Conservation (phyloP, 2,888 invertebrate species). For the Coremacera marginata region DNA sequence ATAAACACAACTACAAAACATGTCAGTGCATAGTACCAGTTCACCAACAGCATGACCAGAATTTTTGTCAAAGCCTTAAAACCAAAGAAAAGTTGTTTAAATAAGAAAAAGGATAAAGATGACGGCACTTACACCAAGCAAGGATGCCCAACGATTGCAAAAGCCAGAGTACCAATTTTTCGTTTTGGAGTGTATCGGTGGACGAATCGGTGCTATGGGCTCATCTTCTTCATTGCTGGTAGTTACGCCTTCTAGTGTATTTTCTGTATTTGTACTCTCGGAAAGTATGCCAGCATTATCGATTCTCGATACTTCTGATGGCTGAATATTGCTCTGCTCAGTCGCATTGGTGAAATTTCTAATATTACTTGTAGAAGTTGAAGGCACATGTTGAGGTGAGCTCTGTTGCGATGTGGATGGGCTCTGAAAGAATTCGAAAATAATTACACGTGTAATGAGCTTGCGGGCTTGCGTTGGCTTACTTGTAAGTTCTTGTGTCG, state of each 20-base stretch:
- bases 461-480: slow-evolving; percentile 56
- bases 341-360: slow-evolving; percentile 45
- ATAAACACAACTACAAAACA: slow-evolving; percentile 85
- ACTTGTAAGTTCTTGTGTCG: slow-evolving; percentile 83
- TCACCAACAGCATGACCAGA: slow-evolving; percentile 90
- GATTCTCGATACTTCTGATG: slow-evolving; percentile 27
- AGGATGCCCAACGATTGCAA: slow-evolving; percentile 94
- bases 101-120: no score
- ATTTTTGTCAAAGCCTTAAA: slow-evolving; percentile 86
- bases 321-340: slow-evolving; percentile 50
- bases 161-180: slow-evolving; percentile 95
- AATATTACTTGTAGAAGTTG: slow-evolving; percentile 45
- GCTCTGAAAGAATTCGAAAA: slow-evolving; percentile 49
- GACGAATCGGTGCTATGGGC: slow-evolving; percentile 73
- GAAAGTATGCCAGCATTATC: slow-evolving; percentile 50
- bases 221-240: slow-evolving; percentile 63
- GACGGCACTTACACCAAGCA: slow-evolving; percentile 81
- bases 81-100: slow-evolving; percentile 55
- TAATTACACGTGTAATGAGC: neutral
- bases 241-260: slow-evolving; percentile 41
- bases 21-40: slow-evolving; percentile 92
- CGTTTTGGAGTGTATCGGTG: slow-evolving; percentile 87
- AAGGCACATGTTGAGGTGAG: slow-evolving; percentile 66
- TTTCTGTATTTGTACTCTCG: slow-evolving; percentile 55
- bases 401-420: slow-evolving; percentile 58